Percentiles rank a stretch among this genome's conserved stretches.
Conservation (phyloP, 2,888 invertebrate species). For the Apocheima hispidaria region DNA sequence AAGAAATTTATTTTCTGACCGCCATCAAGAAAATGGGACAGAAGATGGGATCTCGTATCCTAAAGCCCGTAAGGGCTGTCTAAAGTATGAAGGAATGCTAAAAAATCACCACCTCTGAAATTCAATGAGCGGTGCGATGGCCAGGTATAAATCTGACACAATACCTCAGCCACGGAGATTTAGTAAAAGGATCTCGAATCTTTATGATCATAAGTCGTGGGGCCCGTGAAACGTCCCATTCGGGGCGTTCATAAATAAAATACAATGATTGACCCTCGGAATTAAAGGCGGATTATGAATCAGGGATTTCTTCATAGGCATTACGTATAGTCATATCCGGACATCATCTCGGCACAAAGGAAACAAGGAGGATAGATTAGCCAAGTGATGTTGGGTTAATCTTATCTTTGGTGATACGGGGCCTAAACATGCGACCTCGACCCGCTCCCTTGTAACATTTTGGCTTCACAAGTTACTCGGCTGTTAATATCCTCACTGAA, state of each 20-base stretch:
- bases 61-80: conserved; percentile 41
- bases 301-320: conserved; percentile 45
- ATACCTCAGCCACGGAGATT: conserved; percentile 48
- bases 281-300: conserved; percentile 64
- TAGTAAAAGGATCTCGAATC: conserved; percentile 51
- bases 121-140: conserved; percentile 46
- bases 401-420: conserved; percentile 55
- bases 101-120: conserved; percentile 46
- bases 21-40: conserved; percentile 38
- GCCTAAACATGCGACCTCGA: conserved; percentile 51
- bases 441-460: conserved; percentile 44
- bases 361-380: conserved; percentile 59
- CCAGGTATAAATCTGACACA: conserved; percentile 53
- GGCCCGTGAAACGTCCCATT: conserved; percentile 52
- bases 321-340: conserved; percentile 46
- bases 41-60: conserved; percentile 37
- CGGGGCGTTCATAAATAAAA: conserved; percentile 58
- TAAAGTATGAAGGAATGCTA: conserved; percentile 40
- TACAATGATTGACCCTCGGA: conserved; percentile 58
- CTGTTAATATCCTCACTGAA: conserved; percentile 47
- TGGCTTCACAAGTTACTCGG: conserved; percentile 42
- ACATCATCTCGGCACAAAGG: conserved; percentile 59
- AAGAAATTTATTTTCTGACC: conserved; percentile 31
- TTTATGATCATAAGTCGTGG: conserved; percentile 53
- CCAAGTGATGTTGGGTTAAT: conserved; percentile 59